These are phyloP conservation scores for Tachypleus tridentatus DNA, from an alignment of 1,140 invertebrate genomes.

Conservation along the genomic window DNA sequence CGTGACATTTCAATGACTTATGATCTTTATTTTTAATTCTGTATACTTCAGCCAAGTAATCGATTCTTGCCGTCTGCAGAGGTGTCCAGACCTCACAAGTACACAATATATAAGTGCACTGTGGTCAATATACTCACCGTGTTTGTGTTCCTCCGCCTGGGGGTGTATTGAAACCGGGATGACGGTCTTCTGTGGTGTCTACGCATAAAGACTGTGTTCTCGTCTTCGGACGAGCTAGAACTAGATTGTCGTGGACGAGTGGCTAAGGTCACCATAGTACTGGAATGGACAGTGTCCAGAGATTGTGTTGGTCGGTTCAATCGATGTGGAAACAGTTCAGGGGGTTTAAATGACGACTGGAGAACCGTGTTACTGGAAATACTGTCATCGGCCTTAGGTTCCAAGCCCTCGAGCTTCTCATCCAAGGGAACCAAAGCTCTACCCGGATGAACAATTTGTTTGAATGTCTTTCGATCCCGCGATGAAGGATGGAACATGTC, in stretches of 20 bases:
- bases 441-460: too few species aligned
- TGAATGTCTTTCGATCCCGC: too few species aligned
- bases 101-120: too few species aligned
- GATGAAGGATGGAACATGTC: too few species aligned
- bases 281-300: slow-evolving; percentile 48
- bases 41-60: too few species aligned
- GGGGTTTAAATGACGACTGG: slow-evolving; percentile 16
- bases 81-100: too few species aligned
- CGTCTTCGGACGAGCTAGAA: slow-evolving; percentile 56
- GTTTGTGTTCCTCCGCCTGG: slow-evolving; percentile 15
- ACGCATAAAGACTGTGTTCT: slow-evolving; percentile 17
- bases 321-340: not conserved
- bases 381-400: slow-evolving; percentile 5
- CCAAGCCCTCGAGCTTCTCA: too few species aligned
- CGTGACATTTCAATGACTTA: too few species aligned
- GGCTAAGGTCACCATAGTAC: slow-evolving; percentile 51
- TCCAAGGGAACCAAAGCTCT: too few species aligned
- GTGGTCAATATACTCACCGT: not conserved
- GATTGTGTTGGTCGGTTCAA: slow-evolving; percentile 11
- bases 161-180: slow-evolving; percentile 9
- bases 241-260: slow-evolving; percentile 79
- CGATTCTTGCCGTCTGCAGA: too few species aligned
- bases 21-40: too few species aligned
- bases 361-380: slow-evolving; percentile 12
- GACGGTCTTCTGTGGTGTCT: slow-evolving; percentile 9